Conservation (phyloP, 2,113 vertebrate species). For the Perca fluviatilis region DNA sequence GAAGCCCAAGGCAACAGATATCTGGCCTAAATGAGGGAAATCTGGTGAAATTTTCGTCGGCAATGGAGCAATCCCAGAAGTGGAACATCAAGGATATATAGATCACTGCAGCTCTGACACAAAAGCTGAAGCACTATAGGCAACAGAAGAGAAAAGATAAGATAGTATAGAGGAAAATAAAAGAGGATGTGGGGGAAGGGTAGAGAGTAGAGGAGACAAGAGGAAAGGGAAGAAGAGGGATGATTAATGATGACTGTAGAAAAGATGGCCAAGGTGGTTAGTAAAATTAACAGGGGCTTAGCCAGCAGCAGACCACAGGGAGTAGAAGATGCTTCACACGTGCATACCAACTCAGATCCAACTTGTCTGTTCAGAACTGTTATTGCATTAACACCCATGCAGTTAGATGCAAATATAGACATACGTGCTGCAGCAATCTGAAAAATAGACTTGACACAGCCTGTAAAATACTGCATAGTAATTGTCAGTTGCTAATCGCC, state of each 20-base stretch:
- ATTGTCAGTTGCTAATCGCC: too few species aligned
- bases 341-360: constrained; percentile 40
- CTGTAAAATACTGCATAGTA: too few species aligned
- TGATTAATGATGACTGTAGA: constrained; percentile 76
- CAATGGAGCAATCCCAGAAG: too few species aligned
- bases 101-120: constrained; percentile 59
- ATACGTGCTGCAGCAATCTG: too few species aligned
- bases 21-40: too few species aligned
- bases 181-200: constrained; percentile 51
- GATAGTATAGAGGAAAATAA: constrained; percentile 45
- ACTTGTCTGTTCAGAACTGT: background rate
- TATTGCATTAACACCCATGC: background rate
- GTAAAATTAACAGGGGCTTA: constrained; percentile 78
- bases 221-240: constrained; percentile 55
- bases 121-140: constrained; percentile 39
- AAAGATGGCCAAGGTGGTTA: constrained; percentile 79
- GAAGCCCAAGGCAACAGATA: too few species aligned
- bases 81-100: too few species aligned
- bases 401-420: background rate
- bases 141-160: constrained; percentile 36
- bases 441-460: too few species aligned
- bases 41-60: too few species aligned
- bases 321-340: constrained; percentile 60
- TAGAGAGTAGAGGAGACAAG: constrained; percentile 16
- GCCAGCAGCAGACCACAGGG: constrained; percentile 70